These are phyloP conservation scores for Pachypsylla venusta DNA, from an alignment of 1,140 invertebrate genomes.

Conservation along the genomic window DNA sequence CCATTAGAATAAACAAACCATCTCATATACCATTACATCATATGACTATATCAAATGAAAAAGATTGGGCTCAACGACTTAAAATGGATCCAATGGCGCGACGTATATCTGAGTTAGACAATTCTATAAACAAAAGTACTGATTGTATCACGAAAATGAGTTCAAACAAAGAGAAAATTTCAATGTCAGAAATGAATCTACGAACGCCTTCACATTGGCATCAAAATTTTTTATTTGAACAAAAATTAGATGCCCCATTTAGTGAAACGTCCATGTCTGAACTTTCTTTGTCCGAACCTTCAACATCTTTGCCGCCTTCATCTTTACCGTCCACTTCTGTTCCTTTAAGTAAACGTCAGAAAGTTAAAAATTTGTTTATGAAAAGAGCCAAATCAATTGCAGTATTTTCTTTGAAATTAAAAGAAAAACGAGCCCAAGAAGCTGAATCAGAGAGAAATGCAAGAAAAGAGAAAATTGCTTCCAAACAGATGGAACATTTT, in stretches of 20 bases:
- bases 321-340: background rate
- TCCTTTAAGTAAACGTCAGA: conserved; percentile 4
- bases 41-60: background rate
- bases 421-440: conserved; percentile 54
- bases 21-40: background rate
- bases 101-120: conserved; percentile 22
- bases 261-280: background rate
- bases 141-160: conserved; percentile 47
- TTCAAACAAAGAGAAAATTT: background rate
- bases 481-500: conserved; percentile 29
- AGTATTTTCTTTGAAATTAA: conserved; percentile 62
- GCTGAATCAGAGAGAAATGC: conserved; percentile 36
- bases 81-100: background rate
- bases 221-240: background rate
- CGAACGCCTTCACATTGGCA: background rate
- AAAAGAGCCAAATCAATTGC: conserved; percentile 65
- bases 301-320: background rate
- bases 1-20: background rate
- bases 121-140: conserved; percentile 41
- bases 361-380: conserved; percentile 52
- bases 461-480: conserved; percentile 22
- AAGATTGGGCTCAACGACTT: conserved; percentile 23
- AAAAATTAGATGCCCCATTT: too few relatives aligned
- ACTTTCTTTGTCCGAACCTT: background rate
- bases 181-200: background rate